Evolutionary conservation across 2,113 vertebrate species (phyloP).

Genomic region (Centropus unirufus): DNA sequence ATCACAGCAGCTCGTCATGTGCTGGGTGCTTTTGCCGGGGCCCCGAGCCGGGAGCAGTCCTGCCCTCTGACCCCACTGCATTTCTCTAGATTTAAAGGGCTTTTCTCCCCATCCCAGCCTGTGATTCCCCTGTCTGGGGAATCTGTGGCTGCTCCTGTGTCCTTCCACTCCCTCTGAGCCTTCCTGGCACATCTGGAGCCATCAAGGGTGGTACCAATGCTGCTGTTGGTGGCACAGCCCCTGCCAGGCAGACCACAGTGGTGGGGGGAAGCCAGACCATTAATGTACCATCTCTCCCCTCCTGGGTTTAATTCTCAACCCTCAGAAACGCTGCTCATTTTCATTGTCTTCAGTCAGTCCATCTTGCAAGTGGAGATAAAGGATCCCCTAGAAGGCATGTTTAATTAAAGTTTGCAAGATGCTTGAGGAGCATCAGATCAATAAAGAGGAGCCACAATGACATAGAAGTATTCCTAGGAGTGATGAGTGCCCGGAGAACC

Average conservation of each 20-base stretch:
- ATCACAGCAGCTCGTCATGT: conserved; percentile 20
- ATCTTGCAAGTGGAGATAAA: background rate
- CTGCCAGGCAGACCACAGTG: background rate
- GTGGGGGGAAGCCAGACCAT: rapidly evolving
- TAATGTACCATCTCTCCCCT: background rate
- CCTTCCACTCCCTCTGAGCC: background rate
- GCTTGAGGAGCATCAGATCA: conserved; percentile 5
- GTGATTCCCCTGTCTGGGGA: background rate
- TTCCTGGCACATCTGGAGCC: background rate
- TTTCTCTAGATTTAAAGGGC: conserved; percentile 56
- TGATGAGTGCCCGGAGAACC: conserved; percentile 10
- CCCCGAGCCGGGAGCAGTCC: background rate
- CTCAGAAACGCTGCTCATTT: background rate
- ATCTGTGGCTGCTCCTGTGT: rapidly evolving
- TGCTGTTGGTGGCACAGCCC: background rate
- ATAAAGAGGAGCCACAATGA: conserved; percentile 9
- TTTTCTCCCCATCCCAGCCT: background rate
- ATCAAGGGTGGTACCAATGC: rapidly evolving
- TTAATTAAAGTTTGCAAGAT: conserved; percentile 49
- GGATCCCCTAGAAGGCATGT: background rate
- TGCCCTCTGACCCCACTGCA: conserved; percentile 42
- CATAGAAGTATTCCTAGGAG: background rate
- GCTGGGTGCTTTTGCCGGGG: background rate
- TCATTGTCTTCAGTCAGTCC: conserved; percentile 10
- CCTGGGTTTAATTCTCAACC: background rate